These are phyloP conservation scores for Agelas oroides DNA, from an alignment of 37 sponge, comb jelly and placozoan species.

Conservation along the genomic window DNA sequence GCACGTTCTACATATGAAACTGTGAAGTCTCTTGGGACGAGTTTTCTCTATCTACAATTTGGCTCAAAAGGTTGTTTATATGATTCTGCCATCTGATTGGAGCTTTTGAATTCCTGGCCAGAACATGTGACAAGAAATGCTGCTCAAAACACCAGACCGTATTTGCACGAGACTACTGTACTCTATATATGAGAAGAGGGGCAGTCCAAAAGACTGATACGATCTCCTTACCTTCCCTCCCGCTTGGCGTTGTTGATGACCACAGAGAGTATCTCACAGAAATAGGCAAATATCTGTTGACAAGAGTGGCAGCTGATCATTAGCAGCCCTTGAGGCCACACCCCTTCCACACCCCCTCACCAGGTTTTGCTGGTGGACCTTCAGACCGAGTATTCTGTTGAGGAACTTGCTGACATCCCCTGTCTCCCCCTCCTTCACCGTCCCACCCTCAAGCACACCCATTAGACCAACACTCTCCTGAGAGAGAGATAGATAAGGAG, in stretches of 20 bases:
- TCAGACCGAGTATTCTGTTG: constrained; percentile 69
- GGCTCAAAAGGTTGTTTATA: too few species aligned
- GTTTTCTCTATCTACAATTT: too few species aligned
- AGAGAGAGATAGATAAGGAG: too few species aligned
- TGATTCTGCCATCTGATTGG: too few species aligned
- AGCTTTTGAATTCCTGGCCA: too few species aligned
- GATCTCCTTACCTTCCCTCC: constrained; percentile 60
- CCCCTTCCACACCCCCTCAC: constrained; percentile 10
- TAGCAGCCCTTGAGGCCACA: background rate
- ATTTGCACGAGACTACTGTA: too few species aligned
- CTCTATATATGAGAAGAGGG: too few species aligned
- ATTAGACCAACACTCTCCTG: background rate
- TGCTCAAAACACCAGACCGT: too few species aligned
- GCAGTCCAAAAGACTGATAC: too few species aligned
- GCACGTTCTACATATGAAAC: too few species aligned
- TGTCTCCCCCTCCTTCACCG: constrained; percentile 44
- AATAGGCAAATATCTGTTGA: constrained; percentile 54
- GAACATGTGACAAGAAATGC: too few species aligned
- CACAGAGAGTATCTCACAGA: constrained; percentile 20
- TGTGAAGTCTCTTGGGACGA: too few species aligned
- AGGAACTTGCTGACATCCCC: constrained; percentile 63
- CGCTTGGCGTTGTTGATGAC: constrained; percentile 48
- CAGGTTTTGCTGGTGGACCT: constrained; percentile 57
- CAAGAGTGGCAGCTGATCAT: background rate
- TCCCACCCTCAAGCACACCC: constrained; percentile 18